These are phyloP conservation scores for Trimorus sp. DNA, from an alignment of 2,888 invertebrate genomes.

Conservation along the genomic window DNA sequence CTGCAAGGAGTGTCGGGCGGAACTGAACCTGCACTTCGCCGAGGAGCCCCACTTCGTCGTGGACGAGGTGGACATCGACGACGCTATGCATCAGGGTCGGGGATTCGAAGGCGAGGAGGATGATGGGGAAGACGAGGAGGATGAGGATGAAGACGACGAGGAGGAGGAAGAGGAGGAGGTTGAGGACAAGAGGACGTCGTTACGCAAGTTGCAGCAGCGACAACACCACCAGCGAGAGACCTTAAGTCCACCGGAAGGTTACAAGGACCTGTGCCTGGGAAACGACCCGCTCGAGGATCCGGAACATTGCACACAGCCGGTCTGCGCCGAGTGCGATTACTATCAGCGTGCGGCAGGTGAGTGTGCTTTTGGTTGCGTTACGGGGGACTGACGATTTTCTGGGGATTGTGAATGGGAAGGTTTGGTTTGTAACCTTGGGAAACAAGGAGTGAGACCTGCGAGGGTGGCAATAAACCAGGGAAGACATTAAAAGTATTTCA, in stretches of 20 bases:
- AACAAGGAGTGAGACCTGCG: too few relatives aligned
- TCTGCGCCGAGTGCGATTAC: constrained; percentile 86
- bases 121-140: constrained; percentile 64
- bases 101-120: constrained; percentile 68
- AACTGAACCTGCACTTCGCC: constrained; percentile 80
- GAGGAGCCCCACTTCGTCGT: constrained; percentile 71
- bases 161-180: constrained; percentile 61
- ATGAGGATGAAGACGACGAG: constrained; percentile 63
- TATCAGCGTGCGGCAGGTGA: constrained; percentile 82
- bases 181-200: constrained; percentile 58
- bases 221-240: constrained; percentile 85
- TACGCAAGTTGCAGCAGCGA: constrained; percentile 63
- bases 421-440: too few relatives aligned
- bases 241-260: constrained; percentile 94
- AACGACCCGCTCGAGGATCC: constrained; percentile 58
- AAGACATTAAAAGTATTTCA: too few relatives aligned
- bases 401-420: too few relatives aligned
- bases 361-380: constrained; percentile 67
- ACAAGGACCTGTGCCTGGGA: constrained; percentile 90
- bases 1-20: constrained; percentile 82
- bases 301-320: constrained; percentile 71
- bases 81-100: constrained; percentile 69
- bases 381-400: neutral
- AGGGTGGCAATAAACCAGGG: too few relatives aligned
- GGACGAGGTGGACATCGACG: constrained; percentile 70